Conservation (phyloP, 2,888 invertebrate species). For the Nasonovia ribisnigri region DNA sequence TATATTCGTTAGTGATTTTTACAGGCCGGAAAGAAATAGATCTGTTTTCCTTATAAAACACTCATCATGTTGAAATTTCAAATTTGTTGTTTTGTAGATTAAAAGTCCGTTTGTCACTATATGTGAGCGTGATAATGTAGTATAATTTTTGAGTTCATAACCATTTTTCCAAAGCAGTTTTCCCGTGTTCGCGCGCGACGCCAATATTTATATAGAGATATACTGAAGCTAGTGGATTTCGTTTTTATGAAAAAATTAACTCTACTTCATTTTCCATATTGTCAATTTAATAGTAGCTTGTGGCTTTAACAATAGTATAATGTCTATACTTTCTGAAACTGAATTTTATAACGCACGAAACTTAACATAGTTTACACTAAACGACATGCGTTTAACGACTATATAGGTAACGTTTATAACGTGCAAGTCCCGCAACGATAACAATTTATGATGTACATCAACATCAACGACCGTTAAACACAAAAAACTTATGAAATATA, state of each 20-base stretch:
- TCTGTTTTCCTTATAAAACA: not conserved
- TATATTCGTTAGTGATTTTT: not conserved
- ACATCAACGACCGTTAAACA: not conserved
- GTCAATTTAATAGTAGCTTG: not conserved
- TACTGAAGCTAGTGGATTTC: not conserved
- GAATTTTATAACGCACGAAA: not conserved
- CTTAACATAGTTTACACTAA: not conserved
- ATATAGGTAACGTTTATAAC: not conserved
- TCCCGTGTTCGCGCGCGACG: not conserved
- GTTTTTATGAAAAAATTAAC: conserved; percentile 2
- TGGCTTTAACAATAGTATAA: not conserved
- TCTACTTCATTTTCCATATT: not conserved
- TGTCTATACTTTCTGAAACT: not conserved
- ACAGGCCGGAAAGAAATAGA: not conserved
- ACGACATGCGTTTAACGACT: not conserved
- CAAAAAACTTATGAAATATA: not conserved
- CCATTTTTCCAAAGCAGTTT: not conserved
- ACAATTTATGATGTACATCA: conserved; percentile 4
- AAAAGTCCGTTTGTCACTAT: too few species aligned
- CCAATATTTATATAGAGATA: not conserved
- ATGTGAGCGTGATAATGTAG: too few species aligned
- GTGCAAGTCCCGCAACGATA: not conserved
- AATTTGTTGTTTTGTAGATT: not conserved
- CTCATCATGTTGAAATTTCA: not conserved
- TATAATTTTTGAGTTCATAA: not conserved